Evolutionary conservation across 2,888 invertebrate species (phyloP).

Genomic region (Cyaniris semiargus): DNA sequence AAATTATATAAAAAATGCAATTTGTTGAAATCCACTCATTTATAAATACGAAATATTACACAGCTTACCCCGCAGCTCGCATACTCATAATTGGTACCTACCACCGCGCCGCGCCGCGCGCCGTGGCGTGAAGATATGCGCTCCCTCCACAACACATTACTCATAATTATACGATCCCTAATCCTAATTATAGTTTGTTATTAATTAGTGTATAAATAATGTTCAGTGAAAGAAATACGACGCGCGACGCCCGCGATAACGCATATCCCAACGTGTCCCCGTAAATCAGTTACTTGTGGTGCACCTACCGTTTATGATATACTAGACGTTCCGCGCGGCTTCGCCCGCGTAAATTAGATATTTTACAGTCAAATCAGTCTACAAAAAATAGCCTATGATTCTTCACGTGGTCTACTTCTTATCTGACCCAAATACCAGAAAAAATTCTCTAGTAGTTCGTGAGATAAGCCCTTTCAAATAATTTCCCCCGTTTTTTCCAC

Average conservation of each 20-base stretch:
- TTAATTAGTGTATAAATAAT: constrained; percentile 13
- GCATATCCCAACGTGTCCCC: not conserved
- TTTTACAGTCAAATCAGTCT: too few species aligned
- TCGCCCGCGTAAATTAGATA: too few species aligned
- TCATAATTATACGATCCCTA: constrained; percentile 13
- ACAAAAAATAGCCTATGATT: too few species aligned
- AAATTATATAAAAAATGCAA: too few species aligned
- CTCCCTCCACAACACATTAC: not conserved
- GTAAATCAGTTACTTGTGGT: constrained; percentile 4
- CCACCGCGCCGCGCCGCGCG: too few species aligned
- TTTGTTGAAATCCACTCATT: too few species aligned
- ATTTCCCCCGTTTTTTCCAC: too few species aligned
- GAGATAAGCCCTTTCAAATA: too few species aligned
- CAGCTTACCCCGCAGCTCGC: not conserved
- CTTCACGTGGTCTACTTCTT: too few species aligned
- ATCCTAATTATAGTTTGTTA: constrained; percentile 7
- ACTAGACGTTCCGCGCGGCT: too few species aligned
- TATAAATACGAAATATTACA: not conserved
- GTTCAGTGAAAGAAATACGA: constrained; percentile 4
- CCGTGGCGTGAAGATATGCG: not conserved
- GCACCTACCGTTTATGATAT: not conserved
- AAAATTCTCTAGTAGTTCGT: too few species aligned
- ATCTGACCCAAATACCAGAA: too few species aligned
- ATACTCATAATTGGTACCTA: not conserved
- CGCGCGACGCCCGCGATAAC: not conserved